A percentile compares a stretch with the other conserved stretches of the same genome.
Evolutionary conservation across 2,888 invertebrate genomes (phyloP).

Genomic region (Siphonodentalium dalli): DNA sequence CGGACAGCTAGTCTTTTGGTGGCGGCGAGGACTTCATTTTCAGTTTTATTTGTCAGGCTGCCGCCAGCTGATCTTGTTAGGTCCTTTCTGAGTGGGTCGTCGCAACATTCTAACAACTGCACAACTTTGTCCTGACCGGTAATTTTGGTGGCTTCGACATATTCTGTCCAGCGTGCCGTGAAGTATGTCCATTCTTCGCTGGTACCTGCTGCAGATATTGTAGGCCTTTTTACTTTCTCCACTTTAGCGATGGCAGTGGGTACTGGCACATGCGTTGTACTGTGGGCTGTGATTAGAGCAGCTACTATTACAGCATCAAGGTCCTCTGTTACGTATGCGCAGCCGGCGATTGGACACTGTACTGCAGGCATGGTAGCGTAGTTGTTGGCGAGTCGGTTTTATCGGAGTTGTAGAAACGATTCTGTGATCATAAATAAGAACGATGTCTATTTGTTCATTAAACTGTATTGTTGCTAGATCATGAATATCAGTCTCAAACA

Average conservation of each 20-base stretch:
- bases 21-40: conserved; percentile 18
- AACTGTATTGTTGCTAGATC: too few relatives aligned
- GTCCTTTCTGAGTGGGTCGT: conserved; percentile 30
- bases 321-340: conserved; percentile 25
- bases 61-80: conserved; percentile 28
- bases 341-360: conserved; percentile 21
- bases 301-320: conserved; percentile 27
- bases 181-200: conserved; percentile 28
- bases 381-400: too few relatives aligned
- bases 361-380: conserved; percentile 15
- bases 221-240: conserved; percentile 22
- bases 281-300: conserved; percentile 24
- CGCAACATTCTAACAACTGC: conserved; percentile 34
- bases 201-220: conserved; percentile 13
- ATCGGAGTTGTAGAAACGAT: neutral
- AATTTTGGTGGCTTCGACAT: conserved; percentile 31
- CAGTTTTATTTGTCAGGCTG: conserved; percentile 17
- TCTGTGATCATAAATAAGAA: conserved; percentile 24
- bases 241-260: conserved; percentile 7
- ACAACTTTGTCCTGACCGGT: conserved; percentile 24
- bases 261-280: neutral
- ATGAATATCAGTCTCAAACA: too few relatives aligned
- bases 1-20: conserved; percentile 26
- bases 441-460: too few relatives aligned
- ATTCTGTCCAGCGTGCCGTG: conserved; percentile 28